Percentiles rank a stretch among this genome's conserved stretches.
phyloP scores from a whole-genome alignment of 2,888 invertebrate species.

The Epiblema foenella region DNA sequence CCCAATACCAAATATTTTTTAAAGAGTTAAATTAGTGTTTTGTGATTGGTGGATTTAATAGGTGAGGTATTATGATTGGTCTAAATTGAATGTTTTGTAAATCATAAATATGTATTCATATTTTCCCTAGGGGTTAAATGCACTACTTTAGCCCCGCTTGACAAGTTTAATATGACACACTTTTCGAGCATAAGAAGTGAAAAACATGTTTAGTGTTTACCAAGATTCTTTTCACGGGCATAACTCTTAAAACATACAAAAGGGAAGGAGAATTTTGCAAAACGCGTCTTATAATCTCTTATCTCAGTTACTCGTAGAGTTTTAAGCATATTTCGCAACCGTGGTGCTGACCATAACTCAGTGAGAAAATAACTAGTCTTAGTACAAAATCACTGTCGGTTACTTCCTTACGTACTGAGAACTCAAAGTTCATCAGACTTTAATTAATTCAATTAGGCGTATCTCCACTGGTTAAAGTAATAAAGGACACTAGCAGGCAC shows the following conservation, averaged over 20 bases:
- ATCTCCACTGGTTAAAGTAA: slow-evolving; percentile 13
- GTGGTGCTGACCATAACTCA: neutral
- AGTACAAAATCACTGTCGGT: neutral
- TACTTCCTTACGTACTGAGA: neutral
- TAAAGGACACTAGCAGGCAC: slow-evolving; percentile 11
- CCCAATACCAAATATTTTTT: too few species aligned
- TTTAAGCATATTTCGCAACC: neutral
- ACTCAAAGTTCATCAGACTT: slow-evolving; percentile 7
- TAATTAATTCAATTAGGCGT: slow-evolving; percentile 30
- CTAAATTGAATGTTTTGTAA: too few species aligned
- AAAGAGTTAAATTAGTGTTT: too few species aligned
- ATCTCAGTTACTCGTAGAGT: neutral
- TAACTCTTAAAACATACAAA: neutral
- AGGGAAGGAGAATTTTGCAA: neutral
- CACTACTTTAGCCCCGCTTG: too few species aligned
- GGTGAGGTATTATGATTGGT: too few species aligned
- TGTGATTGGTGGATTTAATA: too few species aligned
- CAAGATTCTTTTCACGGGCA: neutral
- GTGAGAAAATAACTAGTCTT: neutral
- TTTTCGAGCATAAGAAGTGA: too few species aligned
- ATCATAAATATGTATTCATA: too few species aligned
- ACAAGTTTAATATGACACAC: too few species aligned
- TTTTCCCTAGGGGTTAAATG: too few species aligned
- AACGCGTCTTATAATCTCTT: neutral
- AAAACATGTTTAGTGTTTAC: too few species aligned